Conservation (phyloP, 2,888 invertebrate genomes). For the Tenthredo notha region DNA sequence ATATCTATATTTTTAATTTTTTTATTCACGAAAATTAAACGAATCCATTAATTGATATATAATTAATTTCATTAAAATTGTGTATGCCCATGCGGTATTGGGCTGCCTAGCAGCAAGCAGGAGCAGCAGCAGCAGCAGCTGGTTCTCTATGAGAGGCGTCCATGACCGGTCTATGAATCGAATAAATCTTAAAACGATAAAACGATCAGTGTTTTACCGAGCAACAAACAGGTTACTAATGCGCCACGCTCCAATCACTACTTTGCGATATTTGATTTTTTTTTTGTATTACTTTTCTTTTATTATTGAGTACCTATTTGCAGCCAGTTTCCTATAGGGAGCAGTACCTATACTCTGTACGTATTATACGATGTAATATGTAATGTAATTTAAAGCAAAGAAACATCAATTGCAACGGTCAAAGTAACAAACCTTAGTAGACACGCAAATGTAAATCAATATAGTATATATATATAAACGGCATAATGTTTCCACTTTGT, state of each 20-base stretch:
- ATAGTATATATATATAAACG: background rate
- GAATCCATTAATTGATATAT: background rate
- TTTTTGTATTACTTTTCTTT: background rate
- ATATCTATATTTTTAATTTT: background rate
- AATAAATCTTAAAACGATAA: constrained; percentile 70
- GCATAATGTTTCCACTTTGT: background rate
- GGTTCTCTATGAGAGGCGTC: constrained; percentile 19
- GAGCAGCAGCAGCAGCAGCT: too few species aligned
- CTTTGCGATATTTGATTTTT: constrained; percentile 52
- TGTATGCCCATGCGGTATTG: background rate
- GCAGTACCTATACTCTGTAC: background rate
- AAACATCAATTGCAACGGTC: background rate
- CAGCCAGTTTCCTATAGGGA: background rate
- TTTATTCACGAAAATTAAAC: background rate
- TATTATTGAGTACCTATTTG: background rate
- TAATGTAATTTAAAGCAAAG: background rate
- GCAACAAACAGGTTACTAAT: constrained; percentile 73
- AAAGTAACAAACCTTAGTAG: background rate
- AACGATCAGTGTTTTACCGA: constrained; percentile 67
- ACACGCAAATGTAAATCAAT: constrained; percentile 1
- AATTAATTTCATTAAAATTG: background rate
- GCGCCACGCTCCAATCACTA: constrained; percentile 66
- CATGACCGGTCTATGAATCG: constrained; percentile 71
- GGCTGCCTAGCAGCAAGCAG: background rate
- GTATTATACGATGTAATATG: background rate